Percentiles rank a stretch among this genome's conserved stretches.
Conservation (phyloP, 2,888 invertebrate species). For the Andrena hattorfiana region DNA sequence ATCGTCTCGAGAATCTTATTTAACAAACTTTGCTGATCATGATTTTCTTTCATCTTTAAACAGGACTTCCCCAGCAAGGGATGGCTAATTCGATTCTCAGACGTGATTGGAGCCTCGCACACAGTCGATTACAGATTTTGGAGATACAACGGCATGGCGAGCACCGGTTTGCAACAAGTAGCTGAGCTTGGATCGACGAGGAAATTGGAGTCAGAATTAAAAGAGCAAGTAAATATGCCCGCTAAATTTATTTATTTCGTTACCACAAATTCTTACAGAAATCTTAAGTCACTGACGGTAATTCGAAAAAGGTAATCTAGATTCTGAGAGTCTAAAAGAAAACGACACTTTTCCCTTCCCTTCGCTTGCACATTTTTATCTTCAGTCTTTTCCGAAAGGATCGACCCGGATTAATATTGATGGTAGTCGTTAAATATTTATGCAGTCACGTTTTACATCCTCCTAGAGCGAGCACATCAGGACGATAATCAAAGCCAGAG, state of each 20-base stretch:
- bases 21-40: background rate
- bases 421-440: background rate
- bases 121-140: conserved; percentile 95
- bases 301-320: too few relatives aligned
- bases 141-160: conserved; percentile 94
- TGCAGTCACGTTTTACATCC: background rate
- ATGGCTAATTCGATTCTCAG: conserved; percentile 98
- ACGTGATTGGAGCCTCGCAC: conserved; percentile 98
- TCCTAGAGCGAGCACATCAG: conserved; percentile 88
- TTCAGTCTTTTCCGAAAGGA: background rate
- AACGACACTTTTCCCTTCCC: too few relatives aligned
- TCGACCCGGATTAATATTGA: background rate
- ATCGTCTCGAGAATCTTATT: too few relatives aligned
- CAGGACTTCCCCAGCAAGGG: conserved; percentile 94
- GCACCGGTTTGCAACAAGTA: conserved; percentile 94
- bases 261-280: too few relatives aligned
- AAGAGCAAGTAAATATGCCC: conserved; percentile 88
- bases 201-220: conserved; percentile 95
- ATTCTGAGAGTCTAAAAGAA: too few relatives aligned
- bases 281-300: too few relatives aligned
- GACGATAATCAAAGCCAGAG: conserved; percentile 95
- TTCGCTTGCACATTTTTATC: background rate
- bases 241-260: background rate
- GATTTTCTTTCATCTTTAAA: background rate
- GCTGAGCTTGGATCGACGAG: conserved; percentile 97